Base-by-base conservation (phyloP, 1,140 invertebrate species). In the Pseudomyrmex pallidus region DNA sequence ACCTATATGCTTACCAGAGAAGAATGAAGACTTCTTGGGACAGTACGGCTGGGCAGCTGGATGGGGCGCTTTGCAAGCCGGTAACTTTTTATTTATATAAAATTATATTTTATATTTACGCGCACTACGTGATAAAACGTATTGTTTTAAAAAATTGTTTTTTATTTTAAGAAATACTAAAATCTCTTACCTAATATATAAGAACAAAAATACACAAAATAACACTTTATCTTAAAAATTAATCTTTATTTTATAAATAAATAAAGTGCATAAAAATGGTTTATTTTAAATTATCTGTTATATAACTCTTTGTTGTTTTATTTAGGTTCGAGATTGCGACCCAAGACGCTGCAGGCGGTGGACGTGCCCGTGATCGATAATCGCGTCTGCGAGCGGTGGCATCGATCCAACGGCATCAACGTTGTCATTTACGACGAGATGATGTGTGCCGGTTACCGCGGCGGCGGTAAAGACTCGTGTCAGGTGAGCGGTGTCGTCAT, bases 361-460 rank as follows among this genome's bases (percentile, higher is more conserved):
- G 97, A 98, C 93, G 98, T 99, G 77, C 98, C 98, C 0, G 97
- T 98, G 56, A 96, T 98, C 66, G 97, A 98, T 92, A 98, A 98
- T 92, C 95, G 97, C 85, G 95, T 98, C 66, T 98, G 98, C 91
- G 98, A 98, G 92, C 94, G 96, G 67, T 97, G 96, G 96, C 96
- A 97, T 92, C 95, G 96, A 72, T 96, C 96, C 61, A 97, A 97
- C 89, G 96, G 97, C 73, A 99, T 99, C 88, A 98, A 98, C 92
- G 98, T 99, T 52, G 96, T 98, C 9, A 99, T 99, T 89, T 98
- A 98, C 92, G 98, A 98, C 77, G 98, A 99, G 94, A 99, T 99
- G 98, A 96, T 99, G 93, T 99, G 98, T 93, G 98, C 98, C 5
- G 98, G 98, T 1, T 99, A 99, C 92, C 95, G 97, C 83, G 96